Evolutionary conservation across 2,113 vertebrate genomes (phyloP).

Genomic region (Centropus bengalensis): DNA sequence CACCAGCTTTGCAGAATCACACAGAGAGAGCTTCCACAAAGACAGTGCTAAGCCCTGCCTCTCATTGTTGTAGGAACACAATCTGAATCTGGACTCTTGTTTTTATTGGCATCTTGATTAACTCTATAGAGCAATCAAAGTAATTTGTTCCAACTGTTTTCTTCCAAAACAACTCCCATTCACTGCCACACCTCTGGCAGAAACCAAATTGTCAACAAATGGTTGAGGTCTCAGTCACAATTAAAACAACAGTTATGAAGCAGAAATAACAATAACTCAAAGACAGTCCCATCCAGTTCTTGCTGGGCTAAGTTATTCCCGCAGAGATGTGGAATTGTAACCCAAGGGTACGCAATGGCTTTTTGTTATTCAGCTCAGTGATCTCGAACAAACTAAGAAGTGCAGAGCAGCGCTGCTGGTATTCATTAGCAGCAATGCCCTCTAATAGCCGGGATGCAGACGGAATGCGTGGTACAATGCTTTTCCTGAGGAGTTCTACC

Average conservation of each 20-base stretch:
- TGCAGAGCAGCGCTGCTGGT: neutral
- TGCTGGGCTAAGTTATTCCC: slow-evolving; percentile 2
- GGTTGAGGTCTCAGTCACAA: neutral
- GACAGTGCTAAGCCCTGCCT: neutral
- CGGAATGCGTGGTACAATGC: neutral
- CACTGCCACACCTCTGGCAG: slow-evolving; percentile 16
- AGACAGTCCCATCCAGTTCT: neutral
- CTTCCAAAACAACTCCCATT: slow-evolving; percentile 32
- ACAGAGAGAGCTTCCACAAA: neutral
- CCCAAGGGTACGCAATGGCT: neutral
- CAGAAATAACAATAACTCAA: neutral
- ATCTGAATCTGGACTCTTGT: neutral
- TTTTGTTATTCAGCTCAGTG: slow-evolving; percentile 3
- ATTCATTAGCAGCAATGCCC: neutral
- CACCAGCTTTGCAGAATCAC: neutral
- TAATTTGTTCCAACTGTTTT: slow-evolving; percentile 28
- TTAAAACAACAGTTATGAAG: neutral
- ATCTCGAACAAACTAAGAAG: neutral
- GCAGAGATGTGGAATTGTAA: slow-evolving; percentile 1
- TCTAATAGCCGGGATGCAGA: neutral
- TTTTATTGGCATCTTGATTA: slow-evolving; percentile 20
- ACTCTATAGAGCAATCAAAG: slow-evolving; percentile 20
- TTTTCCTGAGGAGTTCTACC: neutral
- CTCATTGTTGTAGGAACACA: neutral
- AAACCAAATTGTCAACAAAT: slow-evolving; percentile 50